These are phyloP conservation scores for Elaphurus davidianus DNA, from an alignment of 2,113 vertebrate genomes.

Conservation along the genomic window DNA sequence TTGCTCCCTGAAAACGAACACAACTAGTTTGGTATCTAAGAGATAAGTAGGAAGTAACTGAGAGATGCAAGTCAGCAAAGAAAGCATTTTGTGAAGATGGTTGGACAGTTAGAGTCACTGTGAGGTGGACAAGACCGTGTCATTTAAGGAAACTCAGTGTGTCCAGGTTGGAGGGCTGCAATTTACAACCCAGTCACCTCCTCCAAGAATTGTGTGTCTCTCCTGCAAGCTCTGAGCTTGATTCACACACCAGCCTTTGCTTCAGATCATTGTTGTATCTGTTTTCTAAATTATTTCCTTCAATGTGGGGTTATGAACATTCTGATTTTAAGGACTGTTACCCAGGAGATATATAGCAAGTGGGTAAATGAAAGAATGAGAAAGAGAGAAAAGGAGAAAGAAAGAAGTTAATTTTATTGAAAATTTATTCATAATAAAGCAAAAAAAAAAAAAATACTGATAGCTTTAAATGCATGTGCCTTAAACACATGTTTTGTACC, in stretches of 20 bases:
- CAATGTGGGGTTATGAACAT: background rate
- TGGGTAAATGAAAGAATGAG: no score
- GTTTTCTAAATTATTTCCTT: no score
- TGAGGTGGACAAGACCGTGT: rapidly evolving
- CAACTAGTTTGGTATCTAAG: background rate
- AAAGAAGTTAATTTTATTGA: background rate
- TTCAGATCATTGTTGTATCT: no score
- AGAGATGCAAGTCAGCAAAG: background rate
- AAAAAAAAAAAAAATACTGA: background rate
- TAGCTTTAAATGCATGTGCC: background rate
- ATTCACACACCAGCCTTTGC: no score
- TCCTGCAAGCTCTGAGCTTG: background rate
- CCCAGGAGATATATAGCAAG: no score
- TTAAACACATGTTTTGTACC: background rate
- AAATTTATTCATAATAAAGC: background rate
- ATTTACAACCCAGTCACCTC: background rate
- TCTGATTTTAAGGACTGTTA: background rate
- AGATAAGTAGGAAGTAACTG: background rate
- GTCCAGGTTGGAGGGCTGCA: no score
- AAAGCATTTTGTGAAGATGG: background rate
- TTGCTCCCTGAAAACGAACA: background rate
- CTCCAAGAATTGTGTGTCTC: background rate
- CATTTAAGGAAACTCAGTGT: background rate
- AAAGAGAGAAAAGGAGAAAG: background rate
- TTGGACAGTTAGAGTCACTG: background rate